Percentiles rank a stretch among this genome's conserved stretches.
phyloP scores from a whole-genome alignment of 2,797 vertebrate genomes.

The Myotis vivesi region DNA sequence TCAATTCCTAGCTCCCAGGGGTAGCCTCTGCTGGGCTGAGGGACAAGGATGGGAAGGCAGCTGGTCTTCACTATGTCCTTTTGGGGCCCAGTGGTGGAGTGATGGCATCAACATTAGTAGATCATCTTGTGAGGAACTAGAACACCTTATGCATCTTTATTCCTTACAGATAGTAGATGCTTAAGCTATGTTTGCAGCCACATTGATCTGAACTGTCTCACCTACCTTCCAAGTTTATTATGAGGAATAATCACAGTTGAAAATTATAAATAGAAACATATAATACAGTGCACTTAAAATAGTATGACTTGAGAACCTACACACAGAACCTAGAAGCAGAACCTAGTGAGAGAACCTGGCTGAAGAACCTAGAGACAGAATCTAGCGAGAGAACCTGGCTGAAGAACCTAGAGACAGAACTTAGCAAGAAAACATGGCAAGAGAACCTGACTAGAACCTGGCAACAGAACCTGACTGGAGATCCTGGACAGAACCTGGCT shows the following conservation, averaged over 20 bases:
- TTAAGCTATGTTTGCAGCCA: background rate
- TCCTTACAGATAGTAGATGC: background rate
- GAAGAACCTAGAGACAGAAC: too few species aligned
- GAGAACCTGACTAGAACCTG: too few species aligned
- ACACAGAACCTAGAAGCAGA: too few species aligned
- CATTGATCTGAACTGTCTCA: background rate
- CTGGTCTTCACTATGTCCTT: background rate
- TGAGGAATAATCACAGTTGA: background rate
- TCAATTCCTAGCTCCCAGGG: background rate
- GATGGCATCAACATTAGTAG: background rate
- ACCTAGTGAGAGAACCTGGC: too few species aligned
- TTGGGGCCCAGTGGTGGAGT: background rate
- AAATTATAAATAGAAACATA: background rate
- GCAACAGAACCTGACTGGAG: too few species aligned
- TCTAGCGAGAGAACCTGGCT: too few species aligned
- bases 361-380: too few species aligned
- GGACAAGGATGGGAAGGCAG: background rate
- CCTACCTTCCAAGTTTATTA: background rate
- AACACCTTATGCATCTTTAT: background rate
- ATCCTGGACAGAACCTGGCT: too few species aligned
- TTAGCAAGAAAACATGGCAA: too few species aligned
- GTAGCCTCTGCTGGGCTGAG: background rate
- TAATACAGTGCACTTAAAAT: background rate
- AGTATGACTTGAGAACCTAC: background rate
- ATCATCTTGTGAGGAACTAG: background rate